A percentile compares a stretch with the other conserved stretches of the same genome.
phyloP scores from a whole-genome alignment of 2,797 vertebrate species.

The Rhincodon typus region DNA sequence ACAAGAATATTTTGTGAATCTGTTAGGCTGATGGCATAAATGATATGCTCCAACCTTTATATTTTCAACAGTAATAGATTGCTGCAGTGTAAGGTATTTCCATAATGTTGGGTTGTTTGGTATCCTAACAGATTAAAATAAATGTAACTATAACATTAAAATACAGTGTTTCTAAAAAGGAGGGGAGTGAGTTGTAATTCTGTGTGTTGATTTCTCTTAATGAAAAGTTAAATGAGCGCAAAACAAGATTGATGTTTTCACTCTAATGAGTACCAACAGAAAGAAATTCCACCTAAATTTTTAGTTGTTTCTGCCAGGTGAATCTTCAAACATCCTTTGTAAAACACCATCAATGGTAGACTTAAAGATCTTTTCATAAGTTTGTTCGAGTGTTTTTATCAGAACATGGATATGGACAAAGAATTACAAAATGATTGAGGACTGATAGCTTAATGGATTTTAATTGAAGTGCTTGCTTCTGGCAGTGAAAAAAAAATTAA shows the following conservation, averaged over 20 bases:
- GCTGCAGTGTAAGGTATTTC: not conserved
- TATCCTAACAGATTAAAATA: not conserved
- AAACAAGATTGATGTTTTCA: not conserved
- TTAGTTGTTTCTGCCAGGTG: not conserved
- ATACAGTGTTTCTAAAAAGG: not conserved
- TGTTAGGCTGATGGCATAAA: not conserved
- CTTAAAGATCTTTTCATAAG: not conserved
- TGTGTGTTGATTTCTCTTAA: not conserved
- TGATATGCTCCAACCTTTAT: not conserved
- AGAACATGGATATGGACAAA: not conserved
- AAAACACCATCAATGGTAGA: not conserved
- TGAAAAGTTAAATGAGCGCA: not conserved
- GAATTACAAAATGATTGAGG: not conserved
- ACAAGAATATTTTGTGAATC: not conserved
- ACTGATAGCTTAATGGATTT: constrained; percentile 7
- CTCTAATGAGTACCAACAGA: not conserved
- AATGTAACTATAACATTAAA: not conserved
- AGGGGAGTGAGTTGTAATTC: not conserved
- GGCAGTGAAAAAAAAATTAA: constrained; percentile 43
- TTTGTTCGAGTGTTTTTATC: not conserved
- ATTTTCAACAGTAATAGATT: not conserved
- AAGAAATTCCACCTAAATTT: not conserved
- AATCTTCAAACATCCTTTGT: not conserved
- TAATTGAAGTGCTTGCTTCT: constrained; percentile 41
- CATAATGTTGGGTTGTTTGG: not conserved